Conservation (phyloP, 2,113 vertebrate species). For the Rattus rattus region DNA sequence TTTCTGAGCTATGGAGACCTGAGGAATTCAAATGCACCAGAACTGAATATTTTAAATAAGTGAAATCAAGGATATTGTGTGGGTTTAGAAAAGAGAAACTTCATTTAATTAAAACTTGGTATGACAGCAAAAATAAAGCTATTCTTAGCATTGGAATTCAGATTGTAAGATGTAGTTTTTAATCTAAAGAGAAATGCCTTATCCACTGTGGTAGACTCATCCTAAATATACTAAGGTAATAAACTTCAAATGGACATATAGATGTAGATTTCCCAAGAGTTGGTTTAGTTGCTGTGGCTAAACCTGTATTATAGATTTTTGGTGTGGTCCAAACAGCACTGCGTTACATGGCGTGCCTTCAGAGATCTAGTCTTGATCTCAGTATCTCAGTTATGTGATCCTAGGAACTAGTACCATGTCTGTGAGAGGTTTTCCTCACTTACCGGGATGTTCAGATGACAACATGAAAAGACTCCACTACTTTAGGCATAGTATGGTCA, state of each 20-base stretch:
- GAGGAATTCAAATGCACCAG: background rate
- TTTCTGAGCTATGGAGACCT: background rate
- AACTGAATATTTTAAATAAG: background rate
- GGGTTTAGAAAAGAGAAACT: background rate
- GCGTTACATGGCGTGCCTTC: background rate
- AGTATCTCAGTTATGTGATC: background rate
- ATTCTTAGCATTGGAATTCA: background rate
- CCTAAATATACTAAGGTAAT: background rate
- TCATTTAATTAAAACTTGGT: background rate
- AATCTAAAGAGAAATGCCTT: background rate
- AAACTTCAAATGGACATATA: background rate
- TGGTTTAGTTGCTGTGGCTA: background rate
- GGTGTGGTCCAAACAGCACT: background rate
- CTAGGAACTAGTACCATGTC: background rate
- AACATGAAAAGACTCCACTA: background rate
- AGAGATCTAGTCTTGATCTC: background rate
- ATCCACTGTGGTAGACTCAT: background rate
- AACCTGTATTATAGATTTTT: background rate
- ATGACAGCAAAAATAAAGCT: background rate
- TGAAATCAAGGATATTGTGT: background rate
- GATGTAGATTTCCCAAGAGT: background rate
- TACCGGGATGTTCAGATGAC: background rate
- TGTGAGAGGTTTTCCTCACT: background rate
- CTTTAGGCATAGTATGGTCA: background rate
- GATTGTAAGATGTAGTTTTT: conserved; percentile 31